A percentile compares a stretch with the other conserved stretches of the same genome.
Evolutionary conservation across 2,113 vertebrate genomes (phyloP).

Genomic region (Oryzias melastigma): DNA sequence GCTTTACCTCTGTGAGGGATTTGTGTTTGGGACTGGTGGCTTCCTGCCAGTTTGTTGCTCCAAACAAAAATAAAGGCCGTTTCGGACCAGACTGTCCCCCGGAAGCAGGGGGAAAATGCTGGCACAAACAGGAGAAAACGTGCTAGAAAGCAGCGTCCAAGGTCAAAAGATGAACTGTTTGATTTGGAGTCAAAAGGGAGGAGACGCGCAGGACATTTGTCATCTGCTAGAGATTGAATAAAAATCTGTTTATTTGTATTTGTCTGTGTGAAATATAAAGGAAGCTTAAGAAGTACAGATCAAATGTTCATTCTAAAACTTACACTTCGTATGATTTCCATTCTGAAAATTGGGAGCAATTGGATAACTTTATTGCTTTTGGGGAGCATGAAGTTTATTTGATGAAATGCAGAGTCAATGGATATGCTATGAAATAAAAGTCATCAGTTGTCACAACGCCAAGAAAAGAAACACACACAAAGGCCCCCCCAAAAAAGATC

Average conservation of each 20-base stretch:
- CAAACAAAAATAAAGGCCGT: slow-evolving; percentile 26
- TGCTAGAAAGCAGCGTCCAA: slow-evolving; percentile 12
- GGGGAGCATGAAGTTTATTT: too few species aligned
- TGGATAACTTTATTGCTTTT: too few species aligned
- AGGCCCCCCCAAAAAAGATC: too few species aligned
- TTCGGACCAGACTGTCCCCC: slow-evolving; percentile 25
- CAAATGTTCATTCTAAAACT: too few species aligned
- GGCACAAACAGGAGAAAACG: slow-evolving; percentile 17
- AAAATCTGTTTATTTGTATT: not conserved
- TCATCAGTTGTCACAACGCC: too few species aligned
- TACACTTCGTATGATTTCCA: too few species aligned
- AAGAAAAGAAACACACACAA: too few species aligned
- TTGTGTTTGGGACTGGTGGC: slow-evolving; percentile 29
- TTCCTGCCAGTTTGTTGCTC: slow-evolving; percentile 22
- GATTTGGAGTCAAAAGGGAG: slow-evolving; percentile 1
- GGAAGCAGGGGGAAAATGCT: too few species aligned
- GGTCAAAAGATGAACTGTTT: not conserved
- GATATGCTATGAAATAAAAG: too few species aligned
- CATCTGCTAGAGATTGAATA: not conserved
- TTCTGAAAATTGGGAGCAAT: too few species aligned
- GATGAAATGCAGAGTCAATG: too few species aligned
- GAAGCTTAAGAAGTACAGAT: too few species aligned
- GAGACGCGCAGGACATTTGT: slow-evolving; percentile 2
- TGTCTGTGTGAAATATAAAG: not conserved
- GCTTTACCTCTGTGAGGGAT: slow-evolving; percentile 37